Evolutionary conservation across 2,888 invertebrate species (phyloP), one percentile per base, ranked within the genome.

Genomic region (Hirtodrosophila duncani): DNA sequence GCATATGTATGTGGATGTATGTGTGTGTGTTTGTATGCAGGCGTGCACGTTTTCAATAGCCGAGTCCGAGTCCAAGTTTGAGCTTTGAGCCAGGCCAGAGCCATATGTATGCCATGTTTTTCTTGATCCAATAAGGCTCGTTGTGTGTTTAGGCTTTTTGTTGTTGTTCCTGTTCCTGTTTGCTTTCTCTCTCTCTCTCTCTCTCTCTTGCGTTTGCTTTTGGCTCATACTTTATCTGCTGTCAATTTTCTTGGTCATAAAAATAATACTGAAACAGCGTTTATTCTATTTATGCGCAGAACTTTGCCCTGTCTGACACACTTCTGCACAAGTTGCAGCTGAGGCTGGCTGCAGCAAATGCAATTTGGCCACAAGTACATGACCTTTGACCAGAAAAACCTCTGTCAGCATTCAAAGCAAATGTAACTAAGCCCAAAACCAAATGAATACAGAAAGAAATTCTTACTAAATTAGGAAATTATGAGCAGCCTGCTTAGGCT

Each of bases 241-340:
- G 11, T 14, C 18, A 16, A 42, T 7, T 31, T 36, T 21, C n/a
- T n/a, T n/a, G n/a, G n/a, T n/a, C n/a, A n/a, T n/a, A n/a, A n/a
- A 37, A 49, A 38, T 53, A 52, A 53, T 59, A 61, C 44, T 51
- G 46, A 55, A 63, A 63, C 63, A 63, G 49, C 63, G 63, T 69
- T 71, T 71, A 67, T 71, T 63, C 62, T 44, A 68, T 74, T 21
- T 5, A 27, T 27, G 39, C 37, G 31, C 48, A 37, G 33, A 56
- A 49, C 59, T n/a, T n/a, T n/a, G n/a, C n/a, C n/a, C 56, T 56
- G 68, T 61, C 66, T 68, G 68, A 68, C 68, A 68, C 66, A 66
- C 68, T 66, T 68, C 58, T 68, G 56, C 26, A 36, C 31, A 30
- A 16, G n/a, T n/a, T n/a, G n/a, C n/a, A n/a, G n/a, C n/a, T n/a